Percentiles rank a stretch among this genome's conserved stretches.
phyloP scores from a whole-genome alignment of 1,140 invertebrate genomes.

The Bombus balteatus region DNA sequence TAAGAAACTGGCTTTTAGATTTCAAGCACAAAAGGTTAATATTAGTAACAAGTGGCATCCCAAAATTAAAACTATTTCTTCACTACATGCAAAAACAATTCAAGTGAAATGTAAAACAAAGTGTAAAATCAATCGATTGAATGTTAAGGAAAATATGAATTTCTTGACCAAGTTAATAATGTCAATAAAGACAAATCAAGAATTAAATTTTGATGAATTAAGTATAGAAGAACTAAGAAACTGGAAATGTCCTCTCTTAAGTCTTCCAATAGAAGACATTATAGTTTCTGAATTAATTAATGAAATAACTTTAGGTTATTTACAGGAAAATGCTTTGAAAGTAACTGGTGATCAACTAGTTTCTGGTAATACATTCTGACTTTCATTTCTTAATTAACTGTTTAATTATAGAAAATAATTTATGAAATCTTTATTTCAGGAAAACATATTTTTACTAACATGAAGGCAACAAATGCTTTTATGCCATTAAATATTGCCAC shows the following conservation, averaged over 20 bases:
- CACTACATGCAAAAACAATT: slow-evolving; percentile 40
- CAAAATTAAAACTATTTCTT: neutral
- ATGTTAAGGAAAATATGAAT: slow-evolving; percentile 17
- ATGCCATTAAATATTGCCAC: slow-evolving; percentile 58
- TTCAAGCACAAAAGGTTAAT: neutral
- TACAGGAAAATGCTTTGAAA: slow-evolving; percentile 68
- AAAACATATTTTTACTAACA: slow-evolving; percentile 41
- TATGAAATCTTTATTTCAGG: slow-evolving; percentile 53
- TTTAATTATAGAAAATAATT: neutral
- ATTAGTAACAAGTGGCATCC: slow-evolving; percentile 5
- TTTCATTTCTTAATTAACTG: neutral
- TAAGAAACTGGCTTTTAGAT: slow-evolving; percentile 29
- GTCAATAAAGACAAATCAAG: neutral
- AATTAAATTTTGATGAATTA: slow-evolving; percentile 43
- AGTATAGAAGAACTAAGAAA: slow-evolving; percentile 51
- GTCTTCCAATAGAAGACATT: slow-evolving; percentile 62
- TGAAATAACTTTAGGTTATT: slow-evolving; percentile 58
- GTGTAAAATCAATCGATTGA: slow-evolving; percentile 51
- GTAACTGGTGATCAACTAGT: slow-evolving; percentile 70
- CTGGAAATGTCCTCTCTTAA: slow-evolving; percentile 69
- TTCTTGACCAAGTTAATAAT: slow-evolving; percentile 8
- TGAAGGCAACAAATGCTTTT: slow-evolving; percentile 37
- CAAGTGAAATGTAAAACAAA: slow-evolving; percentile 55
- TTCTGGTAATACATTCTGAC: slow-evolving; percentile 54
- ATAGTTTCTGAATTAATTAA: slow-evolving; percentile 66